Evolutionary conservation across 1,140 invertebrate genomes (phyloP).

Genomic region (Venustaconcha ellipsiformis): DNA sequence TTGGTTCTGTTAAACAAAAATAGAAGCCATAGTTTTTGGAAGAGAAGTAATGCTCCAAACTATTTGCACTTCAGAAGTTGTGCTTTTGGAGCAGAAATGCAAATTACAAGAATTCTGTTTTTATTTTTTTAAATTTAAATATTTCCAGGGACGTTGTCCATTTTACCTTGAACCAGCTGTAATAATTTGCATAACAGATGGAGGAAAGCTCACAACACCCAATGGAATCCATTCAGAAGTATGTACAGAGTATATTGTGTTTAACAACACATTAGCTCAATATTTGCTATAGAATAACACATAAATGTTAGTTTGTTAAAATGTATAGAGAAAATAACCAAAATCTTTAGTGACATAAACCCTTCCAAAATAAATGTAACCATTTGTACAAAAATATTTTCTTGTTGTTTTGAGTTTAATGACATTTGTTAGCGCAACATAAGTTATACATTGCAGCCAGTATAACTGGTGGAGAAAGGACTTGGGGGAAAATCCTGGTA

Average conservation of each 20-base stretch:
- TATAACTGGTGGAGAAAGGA: no score
- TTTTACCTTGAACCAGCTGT: conserved; percentile 98
- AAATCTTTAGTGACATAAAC: no score
- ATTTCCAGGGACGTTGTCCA: conserved; percentile 89
- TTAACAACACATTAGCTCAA: no score
- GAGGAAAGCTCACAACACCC: conserved; percentile 86
- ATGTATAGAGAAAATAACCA: no score
- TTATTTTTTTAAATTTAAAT: conserved; percentile 1
- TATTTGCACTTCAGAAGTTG: background rate
- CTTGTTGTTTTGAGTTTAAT: no score
- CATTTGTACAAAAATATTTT: no score
- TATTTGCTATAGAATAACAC: no score
- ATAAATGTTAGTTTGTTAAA: no score
- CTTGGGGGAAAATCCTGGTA: no score
- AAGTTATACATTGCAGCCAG: no score
- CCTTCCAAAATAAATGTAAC: no score
- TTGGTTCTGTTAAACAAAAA: background rate
- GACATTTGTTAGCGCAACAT: no score
- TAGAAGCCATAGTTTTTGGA: background rate
- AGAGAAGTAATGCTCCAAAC: background rate
- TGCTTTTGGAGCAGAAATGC: background rate
- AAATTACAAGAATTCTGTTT: background rate
- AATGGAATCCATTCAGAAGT: conserved; percentile 92
- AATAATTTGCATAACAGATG: conserved; percentile 98
- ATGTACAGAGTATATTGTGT: background rate